Conservation (phyloP, 1,140 invertebrate genomes). For the Drosophila chauvacae region DNA sequence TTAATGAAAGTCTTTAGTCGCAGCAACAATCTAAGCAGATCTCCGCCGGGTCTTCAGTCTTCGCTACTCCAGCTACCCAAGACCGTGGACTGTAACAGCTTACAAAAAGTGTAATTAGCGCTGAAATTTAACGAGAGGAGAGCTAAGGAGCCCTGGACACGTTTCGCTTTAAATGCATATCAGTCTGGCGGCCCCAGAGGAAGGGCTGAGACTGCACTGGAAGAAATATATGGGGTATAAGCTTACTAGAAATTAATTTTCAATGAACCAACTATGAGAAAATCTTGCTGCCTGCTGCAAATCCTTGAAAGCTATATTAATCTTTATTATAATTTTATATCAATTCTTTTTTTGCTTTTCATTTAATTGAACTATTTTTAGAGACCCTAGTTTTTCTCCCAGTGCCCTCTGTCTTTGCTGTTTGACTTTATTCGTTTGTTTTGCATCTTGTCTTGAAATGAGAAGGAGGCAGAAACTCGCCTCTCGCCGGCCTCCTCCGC, state of each 20-base stretch:
- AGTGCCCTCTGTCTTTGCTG: neutral
- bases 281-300: too few species aligned
- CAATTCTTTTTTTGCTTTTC: neutral
- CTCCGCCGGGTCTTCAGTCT: constrained; percentile 19
- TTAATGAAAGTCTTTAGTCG: constrained; percentile 80
- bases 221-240: neutral
- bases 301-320: neutral
- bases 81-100: constrained; percentile 27
- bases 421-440: constrained; percentile 10
- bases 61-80: neutral
- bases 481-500: constrained; percentile 5
- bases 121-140: constrained; percentile 69
- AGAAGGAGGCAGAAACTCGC: neutral
- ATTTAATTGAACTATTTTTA: neutral
- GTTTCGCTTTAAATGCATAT: constrained; percentile 82
- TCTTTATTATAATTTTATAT: neutral
- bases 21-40: constrained; percentile 56
- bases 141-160: constrained; percentile 56
- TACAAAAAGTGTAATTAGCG: constrained; percentile 82
- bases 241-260: neutral
- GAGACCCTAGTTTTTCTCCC: neutral
- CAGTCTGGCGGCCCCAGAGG: constrained; percentile 37
- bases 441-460: constrained; percentile 16
- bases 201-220: constrained; percentile 14
- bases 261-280: neutral